phyloP scores from a whole-genome alignment of 2,888 invertebrate genomes.

The Agrilus mali region DNA sequence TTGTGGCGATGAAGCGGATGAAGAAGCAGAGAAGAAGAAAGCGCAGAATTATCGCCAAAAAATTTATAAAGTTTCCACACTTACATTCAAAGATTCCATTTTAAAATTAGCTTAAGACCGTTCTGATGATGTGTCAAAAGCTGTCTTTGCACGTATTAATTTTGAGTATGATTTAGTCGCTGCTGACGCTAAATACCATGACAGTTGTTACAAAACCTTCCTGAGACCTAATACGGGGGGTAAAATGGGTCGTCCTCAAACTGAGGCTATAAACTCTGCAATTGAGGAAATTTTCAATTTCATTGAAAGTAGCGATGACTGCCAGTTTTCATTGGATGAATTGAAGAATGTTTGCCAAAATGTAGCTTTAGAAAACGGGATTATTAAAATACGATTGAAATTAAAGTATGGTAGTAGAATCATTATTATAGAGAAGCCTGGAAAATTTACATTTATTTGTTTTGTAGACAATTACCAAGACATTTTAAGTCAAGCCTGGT shows the following conservation, averaged over 20 bases:
- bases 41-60: not conserved
- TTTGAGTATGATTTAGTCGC: conserved; percentile 20
- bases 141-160: conserved; percentile 15
- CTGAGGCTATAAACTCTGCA: conserved; percentile 18
- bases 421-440: conserved; percentile 20
- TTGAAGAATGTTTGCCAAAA: no score
- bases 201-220: conserved; percentile 20
- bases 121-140: conserved; percentile 18
- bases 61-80: conserved; percentile 19
- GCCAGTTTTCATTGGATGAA: conserved; percentile 8
- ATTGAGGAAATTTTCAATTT: conserved; percentile 25
- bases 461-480: conserved; percentile 13
- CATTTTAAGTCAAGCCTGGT: conserved; percentile 19
- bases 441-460: conserved; percentile 14
- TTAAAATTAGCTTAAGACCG: conserved; percentile 14
- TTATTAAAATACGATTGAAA: no score
- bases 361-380: no score
- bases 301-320: conserved; percentile 25
- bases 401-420: no score
- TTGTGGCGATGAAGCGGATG: conserved; percentile 26
- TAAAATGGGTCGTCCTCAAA: conserved; percentile 25
- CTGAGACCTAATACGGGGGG: conserved; percentile 20
- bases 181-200: conserved; percentile 24
- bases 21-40: conserved; percentile 10
- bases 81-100: conserved; percentile 15